Evolutionary conservation across 2,888 invertebrate species (phyloP).

Genomic region (Allophyes oxyacanthae): DNA sequence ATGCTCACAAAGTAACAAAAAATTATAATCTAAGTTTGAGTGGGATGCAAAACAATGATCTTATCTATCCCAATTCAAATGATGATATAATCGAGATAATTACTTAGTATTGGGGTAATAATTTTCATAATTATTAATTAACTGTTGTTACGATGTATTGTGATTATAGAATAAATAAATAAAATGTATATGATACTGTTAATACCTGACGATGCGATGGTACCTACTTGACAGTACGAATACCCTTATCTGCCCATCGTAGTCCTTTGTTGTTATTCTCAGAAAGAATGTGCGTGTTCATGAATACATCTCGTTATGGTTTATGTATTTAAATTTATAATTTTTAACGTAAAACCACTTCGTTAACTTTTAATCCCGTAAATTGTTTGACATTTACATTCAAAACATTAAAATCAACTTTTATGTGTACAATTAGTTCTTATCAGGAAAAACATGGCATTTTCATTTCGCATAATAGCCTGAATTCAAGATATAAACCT

Average conservation of each 20-base stretch:
- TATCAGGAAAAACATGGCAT: slow-evolving; percentile 17
- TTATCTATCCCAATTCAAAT: background rate
- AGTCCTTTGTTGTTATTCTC: no score
- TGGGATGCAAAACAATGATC: slow-evolving; percentile 12
- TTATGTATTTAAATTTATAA: background rate
- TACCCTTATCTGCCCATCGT: no score
- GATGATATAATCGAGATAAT: slow-evolving; percentile 14
- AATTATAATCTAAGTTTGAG: slow-evolving; percentile 4
- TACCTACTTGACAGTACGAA: no score
- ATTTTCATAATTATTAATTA: no score
- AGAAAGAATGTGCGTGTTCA: no score
- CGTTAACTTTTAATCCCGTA: slow-evolving; percentile 20
- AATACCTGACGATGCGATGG: no score
- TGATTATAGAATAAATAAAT: no score
- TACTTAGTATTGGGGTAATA: background rate
- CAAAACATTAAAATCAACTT: slow-evolving; percentile 30
- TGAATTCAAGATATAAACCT: slow-evolving; percentile 27
- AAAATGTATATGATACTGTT: no score
- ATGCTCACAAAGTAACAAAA: slow-evolving; percentile 18
- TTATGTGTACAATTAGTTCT: slow-evolving; percentile 16
- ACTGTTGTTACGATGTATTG: no score
- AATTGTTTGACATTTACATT: slow-evolving; percentile 23
- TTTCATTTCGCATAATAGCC: slow-evolving; percentile 13
- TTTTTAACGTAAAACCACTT: slow-evolving; percentile 9
- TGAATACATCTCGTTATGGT: background rate